Evolutionary conservation across 2,888 invertebrate genomes (phyloP).

Genomic region (Drosophila percnosoma): DNA sequence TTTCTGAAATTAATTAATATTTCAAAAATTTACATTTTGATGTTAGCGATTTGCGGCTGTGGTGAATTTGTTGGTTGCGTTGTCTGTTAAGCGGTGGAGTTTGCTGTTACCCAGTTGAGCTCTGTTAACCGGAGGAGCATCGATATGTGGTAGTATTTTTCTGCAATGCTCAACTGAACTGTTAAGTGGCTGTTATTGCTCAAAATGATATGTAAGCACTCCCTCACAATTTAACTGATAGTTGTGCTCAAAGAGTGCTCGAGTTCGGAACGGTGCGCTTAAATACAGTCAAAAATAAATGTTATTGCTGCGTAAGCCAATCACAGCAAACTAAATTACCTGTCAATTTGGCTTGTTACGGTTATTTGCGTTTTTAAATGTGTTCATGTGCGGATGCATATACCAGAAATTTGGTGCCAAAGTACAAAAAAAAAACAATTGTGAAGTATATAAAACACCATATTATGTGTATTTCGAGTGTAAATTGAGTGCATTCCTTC

Average conservation of each 20-base stretch:
- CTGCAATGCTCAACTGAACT: not conserved
- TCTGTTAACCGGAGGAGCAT: slow-evolving; percentile 22
- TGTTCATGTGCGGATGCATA: slow-evolving; percentile 6
- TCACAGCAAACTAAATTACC: slow-evolving; percentile 14
- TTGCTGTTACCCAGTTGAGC: not conserved
- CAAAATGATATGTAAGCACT: slow-evolving; percentile 14
- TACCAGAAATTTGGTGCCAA: slow-evolving; percentile 42
- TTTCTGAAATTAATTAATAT: not conserved
- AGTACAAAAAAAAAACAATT: slow-evolving; percentile 18
- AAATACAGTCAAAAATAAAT: not conserved
- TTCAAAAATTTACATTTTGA: not conserved
- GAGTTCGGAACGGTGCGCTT: slow-evolving; percentile 15
- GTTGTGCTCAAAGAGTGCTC: slow-evolving; percentile 28
- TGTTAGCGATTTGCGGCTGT: not conserved
- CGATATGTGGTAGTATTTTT: slow-evolving; percentile 10
- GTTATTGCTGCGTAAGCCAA: slow-evolving; percentile 26
- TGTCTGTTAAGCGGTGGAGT: slow-evolving; percentile 12
- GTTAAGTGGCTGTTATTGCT: slow-evolving; percentile 12
- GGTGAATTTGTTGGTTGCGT: not conserved
- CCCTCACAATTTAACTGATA: slow-evolving; percentile 21
- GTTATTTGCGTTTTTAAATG: slow-evolving; percentile 14
- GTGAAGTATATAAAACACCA: slow-evolving; percentile 4
- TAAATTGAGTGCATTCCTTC: slow-evolving; percentile 50
- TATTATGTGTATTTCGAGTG: slow-evolving; percentile 34
- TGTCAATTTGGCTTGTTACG: slow-evolving; percentile 11